Percentiles rank a stretch among this genome's conserved stretches.
Conservation (phyloP, 2,888 invertebrate species). For the Ditula angustiorana region DNA sequence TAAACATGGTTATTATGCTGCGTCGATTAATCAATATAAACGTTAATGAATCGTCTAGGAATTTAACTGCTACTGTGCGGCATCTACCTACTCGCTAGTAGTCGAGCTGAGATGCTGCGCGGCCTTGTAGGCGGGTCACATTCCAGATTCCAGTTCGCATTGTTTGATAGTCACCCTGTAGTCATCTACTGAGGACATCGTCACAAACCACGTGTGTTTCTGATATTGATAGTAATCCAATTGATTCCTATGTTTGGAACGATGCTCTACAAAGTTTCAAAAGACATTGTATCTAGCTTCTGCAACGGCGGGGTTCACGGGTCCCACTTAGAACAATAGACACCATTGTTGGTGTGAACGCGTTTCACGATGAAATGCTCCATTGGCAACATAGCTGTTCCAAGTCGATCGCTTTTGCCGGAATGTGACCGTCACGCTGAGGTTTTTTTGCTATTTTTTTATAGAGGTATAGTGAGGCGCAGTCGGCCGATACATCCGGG, state of each 20-base stretch:
- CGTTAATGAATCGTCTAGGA: constrained; percentile 44
- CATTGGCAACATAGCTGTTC: constrained; percentile 62
- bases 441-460: constrained; percentile 54
- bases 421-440: constrained; percentile 58
- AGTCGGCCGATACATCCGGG: constrained; percentile 59
- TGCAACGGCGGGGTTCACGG: constrained; percentile 26
- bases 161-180: constrained; percentile 55
- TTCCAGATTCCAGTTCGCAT: constrained; percentile 80
- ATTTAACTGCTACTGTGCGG: constrained; percentile 41
- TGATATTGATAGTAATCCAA: constrained; percentile 15
- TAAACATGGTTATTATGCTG: constrained; percentile 33
- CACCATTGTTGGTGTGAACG: constrained; percentile 66
- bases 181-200: constrained; percentile 42
- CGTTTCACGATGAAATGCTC: constrained; percentile 65
- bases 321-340: constrained; percentile 56
- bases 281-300: constrained; percentile 27
- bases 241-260: background rate
- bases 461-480: constrained; percentile 46
- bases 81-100: constrained; percentile 18
- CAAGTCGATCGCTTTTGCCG: constrained; percentile 50
- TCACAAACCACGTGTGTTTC: constrained; percentile 14
- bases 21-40: constrained; percentile 44
- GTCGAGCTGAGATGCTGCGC: constrained; percentile 56
- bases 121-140: constrained; percentile 82
- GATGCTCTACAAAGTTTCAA: constrained; percentile 13